phyloP scores from a whole-genome alignment of 2,113 vertebrate species.

The Marcusenius ussheri region DNA sequence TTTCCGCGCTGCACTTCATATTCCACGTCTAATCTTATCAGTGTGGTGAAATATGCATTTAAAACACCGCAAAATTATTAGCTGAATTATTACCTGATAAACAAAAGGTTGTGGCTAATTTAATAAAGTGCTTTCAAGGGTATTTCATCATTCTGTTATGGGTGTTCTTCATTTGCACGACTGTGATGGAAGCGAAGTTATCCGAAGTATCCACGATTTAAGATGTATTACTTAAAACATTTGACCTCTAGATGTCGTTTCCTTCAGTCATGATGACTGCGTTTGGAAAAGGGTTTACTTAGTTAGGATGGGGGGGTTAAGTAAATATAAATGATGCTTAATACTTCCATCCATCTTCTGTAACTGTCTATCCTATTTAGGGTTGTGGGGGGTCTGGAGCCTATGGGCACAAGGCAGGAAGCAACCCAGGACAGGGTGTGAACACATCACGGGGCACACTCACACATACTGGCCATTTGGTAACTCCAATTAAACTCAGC shows the following conservation, averaged over 20 bases:
- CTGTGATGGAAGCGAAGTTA: background rate
- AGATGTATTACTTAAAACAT: constrained; percentile 3
- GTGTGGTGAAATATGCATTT: background rate
- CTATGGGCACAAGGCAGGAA: background rate
- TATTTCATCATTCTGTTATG: constrained; percentile 51
- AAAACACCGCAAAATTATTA: constrained; percentile 8
- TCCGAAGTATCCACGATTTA: background rate
- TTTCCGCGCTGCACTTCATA: background rate
- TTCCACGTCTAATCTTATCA: constrained; percentile 4
- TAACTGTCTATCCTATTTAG: background rate
- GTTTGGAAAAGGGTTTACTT: background rate
- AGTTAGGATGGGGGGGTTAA: background rate
- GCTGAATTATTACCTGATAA: constrained; percentile 30
- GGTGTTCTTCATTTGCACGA: background rate
- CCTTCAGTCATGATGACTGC: background rate
- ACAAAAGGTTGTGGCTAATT: constrained; percentile 70
- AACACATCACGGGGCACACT: background rate
- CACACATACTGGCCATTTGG: background rate
- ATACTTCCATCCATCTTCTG: background rate
- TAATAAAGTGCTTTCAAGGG: constrained; percentile 63
- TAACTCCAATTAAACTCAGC: background rate
- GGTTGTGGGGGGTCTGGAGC: background rate
- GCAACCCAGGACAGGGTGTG: background rate
- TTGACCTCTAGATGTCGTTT: background rate
- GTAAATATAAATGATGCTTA: background rate